Conservation (phyloP, 2,888 invertebrate genomes). For the Drosophila mayaguana region DNA sequence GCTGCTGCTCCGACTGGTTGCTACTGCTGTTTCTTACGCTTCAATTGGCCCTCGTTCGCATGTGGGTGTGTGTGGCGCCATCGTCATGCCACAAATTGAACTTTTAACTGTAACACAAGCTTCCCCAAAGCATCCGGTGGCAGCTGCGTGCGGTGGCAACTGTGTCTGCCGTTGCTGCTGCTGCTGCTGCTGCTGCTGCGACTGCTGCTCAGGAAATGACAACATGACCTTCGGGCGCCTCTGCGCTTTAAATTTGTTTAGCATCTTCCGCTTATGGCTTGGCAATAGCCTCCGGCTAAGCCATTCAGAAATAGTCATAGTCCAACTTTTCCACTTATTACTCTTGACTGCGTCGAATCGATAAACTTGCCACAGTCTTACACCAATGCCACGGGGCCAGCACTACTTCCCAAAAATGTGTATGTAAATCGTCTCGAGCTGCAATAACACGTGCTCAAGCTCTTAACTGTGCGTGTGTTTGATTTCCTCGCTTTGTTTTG, state of each 20-base stretch:
- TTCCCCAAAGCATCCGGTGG: constrained; percentile 72
- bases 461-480: not conserved
- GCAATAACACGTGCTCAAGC: constrained; percentile 64
- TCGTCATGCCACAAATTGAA: constrained; percentile 82
- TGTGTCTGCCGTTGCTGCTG: constrained; percentile 9
- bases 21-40: constrained; percentile 76
- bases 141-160: constrained; percentile 65
- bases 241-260: constrained; percentile 75
- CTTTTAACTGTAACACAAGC: constrained; percentile 77
- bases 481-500: constrained; percentile 17
- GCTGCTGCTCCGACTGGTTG: constrained; percentile 26
- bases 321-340: constrained; percentile 67
- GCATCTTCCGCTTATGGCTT: constrained; percentile 76
- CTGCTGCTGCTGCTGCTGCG: constrained; percentile 9
- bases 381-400: constrained; percentile 39
- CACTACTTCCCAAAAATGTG: constrained; percentile 29
- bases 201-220: constrained; percentile 63
- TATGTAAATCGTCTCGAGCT: constrained; percentile 53
- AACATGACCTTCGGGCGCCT: constrained; percentile 76
- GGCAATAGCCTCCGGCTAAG: constrained; percentile 63
- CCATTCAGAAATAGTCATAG: constrained; percentile 56
- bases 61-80: constrained; percentile 35
- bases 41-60: constrained; percentile 65
- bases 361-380: constrained; percentile 29
- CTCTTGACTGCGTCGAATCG: constrained; percentile 60